Percentiles rank a stretch among this genome's conserved stretches.
phyloP scores from a whole-genome alignment of 2,888 invertebrate species.

The Augiades crinisus region DNA sequence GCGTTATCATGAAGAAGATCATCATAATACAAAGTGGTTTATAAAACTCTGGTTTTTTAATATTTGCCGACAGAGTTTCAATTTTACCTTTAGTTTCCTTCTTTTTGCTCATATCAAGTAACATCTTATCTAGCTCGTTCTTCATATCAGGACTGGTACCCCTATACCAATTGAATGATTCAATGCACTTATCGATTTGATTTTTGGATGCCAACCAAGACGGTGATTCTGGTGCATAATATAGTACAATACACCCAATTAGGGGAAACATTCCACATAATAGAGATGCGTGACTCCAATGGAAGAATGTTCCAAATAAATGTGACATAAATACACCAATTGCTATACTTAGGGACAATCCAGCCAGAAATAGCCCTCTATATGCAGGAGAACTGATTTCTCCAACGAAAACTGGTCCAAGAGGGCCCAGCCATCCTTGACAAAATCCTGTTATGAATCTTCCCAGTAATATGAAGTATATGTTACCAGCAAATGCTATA shows the following conservation, averaged over 20 bases:
- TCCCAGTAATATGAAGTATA: slow-evolving; percentile 72
- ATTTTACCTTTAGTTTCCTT: slow-evolving; percentile 54
- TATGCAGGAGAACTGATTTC: slow-evolving; percentile 82
- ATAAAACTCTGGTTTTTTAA: slow-evolving; percentile 80
- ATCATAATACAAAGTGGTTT: slow-evolving; percentile 83
- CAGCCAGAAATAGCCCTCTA: slow-evolving; percentile 83
- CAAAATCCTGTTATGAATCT: slow-evolving; percentile 81
- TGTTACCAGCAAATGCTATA: slow-evolving; percentile 74
- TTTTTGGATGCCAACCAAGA: slow-evolving; percentile 84
- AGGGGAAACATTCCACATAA: slow-evolving; percentile 79
- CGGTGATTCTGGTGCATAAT: slow-evolving; percentile 85
- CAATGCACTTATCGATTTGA: slow-evolving; percentile 78
- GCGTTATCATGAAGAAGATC: slow-evolving; percentile 84
- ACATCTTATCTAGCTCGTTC: slow-evolving; percentile 73
- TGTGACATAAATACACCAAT: slow-evolving; percentile 84
- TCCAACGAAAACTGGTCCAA: slow-evolving; percentile 81
- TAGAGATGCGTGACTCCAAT: slow-evolving; percentile 82
- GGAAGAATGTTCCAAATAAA: slow-evolving; percentile 82
- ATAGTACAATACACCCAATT: slow-evolving; percentile 73
- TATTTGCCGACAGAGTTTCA: slow-evolving; percentile 56
- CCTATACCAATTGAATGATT: slow-evolving; percentile 83
- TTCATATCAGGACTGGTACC: slow-evolving; percentile 72
- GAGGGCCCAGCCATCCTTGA: slow-evolving; percentile 81
- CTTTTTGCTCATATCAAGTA: slow-evolving; percentile 60
- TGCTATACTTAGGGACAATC: slow-evolving; percentile 83